Evolutionary conservation across 2,113 vertebrate species (phyloP).

Genomic region (Toxostoma redivivum): DNA sequence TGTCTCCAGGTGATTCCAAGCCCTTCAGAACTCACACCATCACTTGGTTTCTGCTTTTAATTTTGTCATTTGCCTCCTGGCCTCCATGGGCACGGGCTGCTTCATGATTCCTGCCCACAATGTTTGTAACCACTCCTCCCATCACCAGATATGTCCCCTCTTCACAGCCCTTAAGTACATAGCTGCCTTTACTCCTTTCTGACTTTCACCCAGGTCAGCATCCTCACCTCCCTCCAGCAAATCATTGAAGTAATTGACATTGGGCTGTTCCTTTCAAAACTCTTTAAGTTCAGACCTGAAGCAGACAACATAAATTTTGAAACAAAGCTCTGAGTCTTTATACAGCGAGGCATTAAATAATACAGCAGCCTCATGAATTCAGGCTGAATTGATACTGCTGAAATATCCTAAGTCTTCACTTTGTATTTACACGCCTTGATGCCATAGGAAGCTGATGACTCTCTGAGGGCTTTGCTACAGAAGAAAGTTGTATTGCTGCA

Average conservation of each 20-base stretch:
- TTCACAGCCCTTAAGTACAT: background rate
- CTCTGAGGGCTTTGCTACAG: background rate
- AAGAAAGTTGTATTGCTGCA: background rate
- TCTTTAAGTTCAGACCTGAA: background rate
- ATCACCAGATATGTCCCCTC: fast-evolving
- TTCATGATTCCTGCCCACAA: fast-evolving
- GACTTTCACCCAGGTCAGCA: background rate
- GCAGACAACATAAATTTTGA: background rate
- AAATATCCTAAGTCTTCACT: background rate
- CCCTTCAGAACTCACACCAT: background rate
- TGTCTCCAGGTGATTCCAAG: background rate
- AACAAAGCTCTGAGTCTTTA: background rate
- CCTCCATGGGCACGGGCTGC: background rate
- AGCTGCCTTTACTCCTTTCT: background rate
- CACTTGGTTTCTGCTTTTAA: background rate
- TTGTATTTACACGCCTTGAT: background rate
- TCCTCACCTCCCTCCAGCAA: background rate
- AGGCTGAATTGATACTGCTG: background rate
- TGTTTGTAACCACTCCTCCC: background rate
- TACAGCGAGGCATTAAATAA: background rate
- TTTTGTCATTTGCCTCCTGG: background rate
- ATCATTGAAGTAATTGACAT: background rate
- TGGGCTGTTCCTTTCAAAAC: background rate
- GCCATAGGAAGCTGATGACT: background rate
- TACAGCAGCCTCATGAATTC: background rate